A percentile compares a stretch with the other conserved stretches of the same genome.
These are phyloP conservation scores for Sesia bembeciformis DNA, from an alignment of 2,888 invertebrate species.

Conservation along the genomic window DNA sequence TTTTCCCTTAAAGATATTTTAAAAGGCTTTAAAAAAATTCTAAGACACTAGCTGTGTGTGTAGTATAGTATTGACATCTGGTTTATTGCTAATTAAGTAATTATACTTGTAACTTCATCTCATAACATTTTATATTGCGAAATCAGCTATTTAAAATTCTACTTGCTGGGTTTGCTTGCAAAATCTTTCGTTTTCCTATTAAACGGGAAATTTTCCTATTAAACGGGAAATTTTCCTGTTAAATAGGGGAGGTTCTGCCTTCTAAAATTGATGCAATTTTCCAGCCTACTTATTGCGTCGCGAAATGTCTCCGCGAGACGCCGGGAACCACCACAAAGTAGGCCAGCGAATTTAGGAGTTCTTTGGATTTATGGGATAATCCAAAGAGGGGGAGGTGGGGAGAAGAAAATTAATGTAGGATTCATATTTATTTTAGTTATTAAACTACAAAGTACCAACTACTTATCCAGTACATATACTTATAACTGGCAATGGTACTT, in stretches of 20 bases:
- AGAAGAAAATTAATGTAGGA: too few relatives aligned
- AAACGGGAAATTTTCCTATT: constrained; percentile 35
- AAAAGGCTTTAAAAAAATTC: too few relatives aligned
- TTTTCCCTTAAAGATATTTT: too few relatives aligned
- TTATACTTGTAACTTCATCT: too few relatives aligned
- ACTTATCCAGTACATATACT: too few relatives aligned
- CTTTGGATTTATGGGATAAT: constrained; percentile 34
- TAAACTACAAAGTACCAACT: too few relatives aligned
- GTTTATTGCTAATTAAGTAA: too few relatives aligned
- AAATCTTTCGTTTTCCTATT: constrained; percentile 40
- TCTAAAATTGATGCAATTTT: constrained; percentile 60
- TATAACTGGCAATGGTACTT: not conserved
- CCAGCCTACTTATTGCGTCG: constrained; percentile 57
- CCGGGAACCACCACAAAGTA: constrained; percentile 28
- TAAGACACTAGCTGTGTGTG: too few relatives aligned
- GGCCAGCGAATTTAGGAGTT: constrained; percentile 35
- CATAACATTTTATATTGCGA: too few relatives aligned
- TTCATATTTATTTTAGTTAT: too few relatives aligned
- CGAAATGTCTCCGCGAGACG: constrained; percentile 44
- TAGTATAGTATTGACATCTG: too few relatives aligned
- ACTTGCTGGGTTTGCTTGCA: constrained; percentile 5
- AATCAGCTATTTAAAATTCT: not conserved
- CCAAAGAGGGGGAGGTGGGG: not conserved
- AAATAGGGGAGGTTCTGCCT: constrained; percentile 29
- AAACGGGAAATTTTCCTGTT: constrained; percentile 33